Conservation (phyloP, 2,113 vertebrate genomes). For the Corvus hawaiiensis region DNA sequence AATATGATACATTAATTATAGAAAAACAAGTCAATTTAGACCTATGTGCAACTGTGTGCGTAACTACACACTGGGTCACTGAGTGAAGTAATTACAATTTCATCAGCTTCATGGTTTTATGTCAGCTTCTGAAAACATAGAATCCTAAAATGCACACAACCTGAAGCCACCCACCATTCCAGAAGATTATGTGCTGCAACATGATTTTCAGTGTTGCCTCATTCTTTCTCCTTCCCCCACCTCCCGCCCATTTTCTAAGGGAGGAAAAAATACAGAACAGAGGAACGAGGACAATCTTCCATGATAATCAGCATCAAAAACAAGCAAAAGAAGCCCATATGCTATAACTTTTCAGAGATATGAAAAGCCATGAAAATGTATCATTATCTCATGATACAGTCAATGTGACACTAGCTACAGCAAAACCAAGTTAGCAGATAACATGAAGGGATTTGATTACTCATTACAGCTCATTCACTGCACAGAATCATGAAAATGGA, state of each 20-base stretch:
- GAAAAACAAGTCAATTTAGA: background rate
- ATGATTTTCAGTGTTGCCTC: background rate
- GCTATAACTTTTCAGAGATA: background rate
- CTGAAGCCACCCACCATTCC: background rate
- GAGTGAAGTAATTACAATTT: background rate
- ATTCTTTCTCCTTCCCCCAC: background rate
- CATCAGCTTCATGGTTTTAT: background rate
- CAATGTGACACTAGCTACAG: background rate
- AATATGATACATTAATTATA: background rate
- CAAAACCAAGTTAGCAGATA: background rate
- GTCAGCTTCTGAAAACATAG: background rate
- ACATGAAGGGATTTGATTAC: background rate
- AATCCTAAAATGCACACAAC: background rate
- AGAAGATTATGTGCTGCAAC: background rate
- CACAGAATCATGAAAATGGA: background rate
- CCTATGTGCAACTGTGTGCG: background rate
- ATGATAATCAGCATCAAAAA: background rate
- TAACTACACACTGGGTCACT: background rate
- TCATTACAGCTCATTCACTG: background rate
- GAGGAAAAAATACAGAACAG: background rate
- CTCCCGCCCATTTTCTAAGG: background rate
- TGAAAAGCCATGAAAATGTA: background rate
- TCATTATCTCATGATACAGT: background rate
- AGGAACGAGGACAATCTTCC: background rate
- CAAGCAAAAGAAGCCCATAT: background rate